Evolutionary conservation across 2,797 vertebrate species (phyloP).

Genomic region (Oreochromis grahami): DNA sequence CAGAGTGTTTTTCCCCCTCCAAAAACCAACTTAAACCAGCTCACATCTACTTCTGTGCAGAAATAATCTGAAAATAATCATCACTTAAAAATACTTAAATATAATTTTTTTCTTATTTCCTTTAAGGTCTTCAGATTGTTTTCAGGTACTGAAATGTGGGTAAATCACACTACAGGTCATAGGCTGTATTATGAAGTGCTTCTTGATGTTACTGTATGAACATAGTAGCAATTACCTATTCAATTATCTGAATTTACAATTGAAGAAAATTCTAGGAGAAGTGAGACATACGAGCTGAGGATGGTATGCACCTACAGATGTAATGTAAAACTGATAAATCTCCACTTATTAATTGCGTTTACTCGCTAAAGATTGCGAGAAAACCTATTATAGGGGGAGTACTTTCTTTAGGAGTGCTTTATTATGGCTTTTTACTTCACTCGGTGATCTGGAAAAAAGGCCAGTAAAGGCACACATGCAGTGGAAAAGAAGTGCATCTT

Average conservation of each 20-base stretch:
- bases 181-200: not conserved
- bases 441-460: not conserved
- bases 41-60: not conserved
- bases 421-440: not conserved
- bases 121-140: not conserved
- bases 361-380: not conserved
- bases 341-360: not conserved
- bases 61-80: not conserved
- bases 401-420: not conserved
- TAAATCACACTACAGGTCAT: not conserved
- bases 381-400: not conserved
- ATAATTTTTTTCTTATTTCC: not conserved
- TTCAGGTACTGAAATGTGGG: not conserved
- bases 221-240: not conserved
- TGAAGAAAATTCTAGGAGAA: not conserved
- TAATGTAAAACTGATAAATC: not conserved
- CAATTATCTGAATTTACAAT: not conserved
- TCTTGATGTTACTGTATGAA: not conserved
- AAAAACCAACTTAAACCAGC: not conserved
- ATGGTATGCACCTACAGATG: not conserved
- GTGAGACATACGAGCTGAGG: not conserved
- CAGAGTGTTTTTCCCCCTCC: not conserved
- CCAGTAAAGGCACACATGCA: not conserved
- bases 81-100: not conserved
- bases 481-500: not conserved